A percentile compares a stretch with the other conserved stretches of the same genome.
Evolutionary conservation across 2,113 vertebrate genomes (phyloP).

Genomic region (Notechis scutatus): DNA sequence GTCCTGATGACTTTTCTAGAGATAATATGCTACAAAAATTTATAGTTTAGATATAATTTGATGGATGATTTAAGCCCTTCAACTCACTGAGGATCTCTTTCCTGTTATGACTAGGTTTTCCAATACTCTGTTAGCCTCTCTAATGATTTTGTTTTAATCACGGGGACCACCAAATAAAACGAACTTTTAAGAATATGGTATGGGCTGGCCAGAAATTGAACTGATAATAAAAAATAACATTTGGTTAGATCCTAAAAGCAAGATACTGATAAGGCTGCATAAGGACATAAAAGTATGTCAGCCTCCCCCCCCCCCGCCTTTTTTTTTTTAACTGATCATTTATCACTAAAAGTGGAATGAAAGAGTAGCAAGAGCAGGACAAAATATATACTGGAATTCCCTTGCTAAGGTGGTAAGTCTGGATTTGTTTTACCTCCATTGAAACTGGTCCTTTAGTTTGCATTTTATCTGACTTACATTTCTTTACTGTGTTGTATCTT

Average conservation of each 20-base stretch:
- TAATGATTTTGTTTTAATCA: background rate
- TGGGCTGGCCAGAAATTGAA: background rate
- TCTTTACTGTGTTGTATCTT: background rate
- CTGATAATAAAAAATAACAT: background rate
- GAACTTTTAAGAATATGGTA: background rate
- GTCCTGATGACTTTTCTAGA: background rate
- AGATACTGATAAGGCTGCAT: background rate
- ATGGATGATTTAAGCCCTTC: background rate
- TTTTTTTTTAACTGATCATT: background rate
- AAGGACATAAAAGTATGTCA: background rate
- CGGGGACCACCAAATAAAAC: background rate
- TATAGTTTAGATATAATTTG: background rate
- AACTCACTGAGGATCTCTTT: background rate
- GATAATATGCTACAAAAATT: background rate
- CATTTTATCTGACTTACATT: background rate
- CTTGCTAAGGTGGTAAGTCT: background rate
- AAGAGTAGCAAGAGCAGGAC: background rate
- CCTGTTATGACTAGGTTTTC: background rate
- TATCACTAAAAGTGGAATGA: background rate
- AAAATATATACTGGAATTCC: background rate
- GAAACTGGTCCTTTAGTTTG: background rate
- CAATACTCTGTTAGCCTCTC: background rate
- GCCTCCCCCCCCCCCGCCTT: accelerated
- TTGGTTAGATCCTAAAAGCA: background rate
- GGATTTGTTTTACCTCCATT: background rate